Evolutionary conservation across 2,888 invertebrate species (phyloP), one percentile per base, ranked within the genome.

Genomic region (Clitarchus hookeri): DNA sequence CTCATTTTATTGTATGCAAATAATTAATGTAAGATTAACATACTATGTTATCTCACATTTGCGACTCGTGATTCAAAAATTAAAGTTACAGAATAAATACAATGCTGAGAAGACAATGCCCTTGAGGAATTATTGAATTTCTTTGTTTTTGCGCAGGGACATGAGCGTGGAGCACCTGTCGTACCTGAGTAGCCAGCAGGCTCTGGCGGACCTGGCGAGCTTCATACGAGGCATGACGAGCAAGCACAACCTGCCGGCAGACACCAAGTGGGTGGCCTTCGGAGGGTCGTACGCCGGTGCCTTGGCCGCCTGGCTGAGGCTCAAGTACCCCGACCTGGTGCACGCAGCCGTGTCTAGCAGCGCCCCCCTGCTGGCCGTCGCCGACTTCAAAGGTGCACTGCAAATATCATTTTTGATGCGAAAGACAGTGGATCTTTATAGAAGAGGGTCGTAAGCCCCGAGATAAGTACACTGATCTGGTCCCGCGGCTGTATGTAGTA

Each of bases 251-350:
- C 91, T 97, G 36, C 90, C 92, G 8, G 90, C 91, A 0, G 91
- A 93, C 23, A 93, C 93, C 27, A 97, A 96, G 91, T 98, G 98
- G 97, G 95, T 99, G 88, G 95, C 95, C 0, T 98, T 99, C 91
- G 99, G 99, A 23, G 99, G 98, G 6, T 98, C 98, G 0, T 99
- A 99, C 91, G 96, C 98, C 1, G 98, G 98, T 2, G 96, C 97
- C 0, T 91, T 99, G 89, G 97, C 98, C 6, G 98, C 98, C 6
- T 99, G 99, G 98, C 90, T 95, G 86, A 92, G 98, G 80, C 92
- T 95, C 85, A 98, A 98, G 91, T 98, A 97, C 91, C 98, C 98
- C 0, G 95, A 97, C 91, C 92, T 98, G 36, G 95, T 98, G 0
- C 93, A 96, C 90, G 98, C 96, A 0, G 95, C 98, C 9, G 95